Evolutionary conservation across 2,888 invertebrate genomes (phyloP).

Genomic region (Polymixis lichenea): DNA sequence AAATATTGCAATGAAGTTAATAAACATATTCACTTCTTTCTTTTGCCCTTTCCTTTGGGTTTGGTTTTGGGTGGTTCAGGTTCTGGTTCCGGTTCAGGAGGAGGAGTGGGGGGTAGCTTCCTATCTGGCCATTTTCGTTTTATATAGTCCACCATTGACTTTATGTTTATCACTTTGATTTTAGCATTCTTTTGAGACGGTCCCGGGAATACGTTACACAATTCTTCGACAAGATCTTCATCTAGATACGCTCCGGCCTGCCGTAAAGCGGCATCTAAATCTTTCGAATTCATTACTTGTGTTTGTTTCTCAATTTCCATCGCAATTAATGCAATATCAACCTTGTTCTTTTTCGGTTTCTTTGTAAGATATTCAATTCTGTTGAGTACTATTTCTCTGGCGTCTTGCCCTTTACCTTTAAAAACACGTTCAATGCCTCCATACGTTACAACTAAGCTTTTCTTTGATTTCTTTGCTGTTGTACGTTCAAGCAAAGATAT

Average conservation of each 20-base stretch:
- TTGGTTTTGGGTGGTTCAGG: not conserved
- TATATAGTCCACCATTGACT: slow-evolving; percentile 75
- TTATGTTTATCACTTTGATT: slow-evolving; percentile 72
- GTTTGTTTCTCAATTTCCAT: slow-evolving; percentile 74
- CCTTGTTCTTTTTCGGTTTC: slow-evolving; percentile 70
- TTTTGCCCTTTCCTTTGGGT: not conserved
- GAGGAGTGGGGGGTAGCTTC: slow-evolving; percentile 77
- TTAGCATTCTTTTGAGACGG: slow-evolving; percentile 67
- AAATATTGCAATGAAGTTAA: not conserved
- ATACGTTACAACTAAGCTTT: slow-evolving; percentile 72
- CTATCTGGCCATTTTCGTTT: slow-evolving; percentile 82
- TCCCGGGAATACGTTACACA: slow-evolving; percentile 74
- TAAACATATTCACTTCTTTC: slow-evolving; percentile 16
- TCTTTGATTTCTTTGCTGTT: slow-evolving; percentile 68
- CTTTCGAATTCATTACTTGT: slow-evolving; percentile 67
- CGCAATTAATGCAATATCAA: slow-evolving; percentile 76
- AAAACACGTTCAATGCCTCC: slow-evolving; percentile 71
- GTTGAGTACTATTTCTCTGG: slow-evolving; percentile 76
- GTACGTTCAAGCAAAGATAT: slow-evolving; percentile 66
- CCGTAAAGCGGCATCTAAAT: slow-evolving; percentile 66
- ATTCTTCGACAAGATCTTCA: slow-evolving; percentile 73
- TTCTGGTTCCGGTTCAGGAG: slow-evolving; percentile 72
- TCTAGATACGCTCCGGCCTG: slow-evolving; percentile 70
- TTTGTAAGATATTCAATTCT: slow-evolving; percentile 76
- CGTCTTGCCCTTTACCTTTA: slow-evolving; percentile 68